Conservation (phyloP, 2,113 vertebrate genomes). For the Ranitomeya variabilis region DNA sequence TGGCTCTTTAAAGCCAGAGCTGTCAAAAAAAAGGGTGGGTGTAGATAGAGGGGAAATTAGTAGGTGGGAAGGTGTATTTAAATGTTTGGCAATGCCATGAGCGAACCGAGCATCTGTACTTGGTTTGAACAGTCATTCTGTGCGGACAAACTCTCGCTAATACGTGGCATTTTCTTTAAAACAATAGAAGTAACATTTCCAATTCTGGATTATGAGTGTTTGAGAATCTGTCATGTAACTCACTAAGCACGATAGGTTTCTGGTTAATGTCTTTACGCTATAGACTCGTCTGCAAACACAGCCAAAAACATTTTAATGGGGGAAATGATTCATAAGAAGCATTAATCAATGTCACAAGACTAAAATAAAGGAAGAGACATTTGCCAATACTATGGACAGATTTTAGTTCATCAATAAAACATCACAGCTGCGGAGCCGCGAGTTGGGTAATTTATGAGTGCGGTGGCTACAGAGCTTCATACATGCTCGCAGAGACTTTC, state of each 20-base stretch:
- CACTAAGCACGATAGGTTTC: neutral
- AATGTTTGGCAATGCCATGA: too few relatives aligned
- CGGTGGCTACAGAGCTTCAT: conserved; percentile 61
- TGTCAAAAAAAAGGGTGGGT: too few relatives aligned
- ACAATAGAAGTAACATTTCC: too few relatives aligned
- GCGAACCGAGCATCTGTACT: too few relatives aligned
- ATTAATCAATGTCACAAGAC: conserved; percentile 40
- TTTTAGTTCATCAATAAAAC: conserved; percentile 71
- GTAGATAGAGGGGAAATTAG: too few relatives aligned
- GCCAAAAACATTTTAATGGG: conserved; percentile 43
- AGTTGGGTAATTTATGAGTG: conserved; percentile 66
- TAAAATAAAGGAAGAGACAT: conserved; percentile 56
- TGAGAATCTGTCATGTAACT: neutral
- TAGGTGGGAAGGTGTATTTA: too few relatives aligned
- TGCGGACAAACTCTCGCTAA: too few relatives aligned
- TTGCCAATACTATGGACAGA: conserved; percentile 63
- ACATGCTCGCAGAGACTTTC: conserved; percentile 61
- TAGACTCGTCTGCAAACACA: conserved; percentile 30
- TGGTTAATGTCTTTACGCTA: neutral
- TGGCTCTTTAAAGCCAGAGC: too few relatives aligned
- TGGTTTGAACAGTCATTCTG: too few relatives aligned
- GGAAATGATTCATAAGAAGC: conserved; percentile 47
- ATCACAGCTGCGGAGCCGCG: conserved; percentile 63
- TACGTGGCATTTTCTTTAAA: too few relatives aligned
- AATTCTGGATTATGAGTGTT: neutral